A percentile compares a stretch with the other conserved stretches of the same genome.
Conservation (phyloP, 2,888 invertebrate genomes). For the Sipunculus nudus region DNA sequence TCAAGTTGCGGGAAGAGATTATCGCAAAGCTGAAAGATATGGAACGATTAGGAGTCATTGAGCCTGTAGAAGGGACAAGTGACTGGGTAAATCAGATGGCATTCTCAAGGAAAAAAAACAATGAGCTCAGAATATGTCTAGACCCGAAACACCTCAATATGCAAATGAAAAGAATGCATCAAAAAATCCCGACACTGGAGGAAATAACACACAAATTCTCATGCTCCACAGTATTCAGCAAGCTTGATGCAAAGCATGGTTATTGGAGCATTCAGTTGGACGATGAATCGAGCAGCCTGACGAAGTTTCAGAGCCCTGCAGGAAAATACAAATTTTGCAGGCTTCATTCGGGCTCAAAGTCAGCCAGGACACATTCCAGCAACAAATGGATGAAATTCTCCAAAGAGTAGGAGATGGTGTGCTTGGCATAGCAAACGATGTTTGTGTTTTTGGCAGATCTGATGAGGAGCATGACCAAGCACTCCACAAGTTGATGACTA, state of each 20-base stretch:
- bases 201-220: conserved; percentile 21
- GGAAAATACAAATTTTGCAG: conserved; percentile 3
- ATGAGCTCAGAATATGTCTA: conserved; percentile 22
- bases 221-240: conserved; percentile 20
- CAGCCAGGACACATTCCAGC: conserved; percentile 11
- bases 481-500: conserved; percentile 1
- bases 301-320: conserved; percentile 17
- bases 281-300: conserved; percentile 4
- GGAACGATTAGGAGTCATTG: conserved; percentile 9
- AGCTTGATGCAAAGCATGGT: conserved; percentile 27
- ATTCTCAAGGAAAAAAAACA: conserved; percentile 9
- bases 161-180: conserved; percentile 18
- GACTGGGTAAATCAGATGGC: conserved; percentile 21
- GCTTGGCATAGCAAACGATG: conserved; percentile 2
- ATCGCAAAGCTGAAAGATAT: conserved; percentile 16
- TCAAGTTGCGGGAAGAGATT: no score
- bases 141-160: conserved; percentile 23
- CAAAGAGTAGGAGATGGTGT: background rate
- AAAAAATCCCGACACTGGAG: conserved; percentile 21
- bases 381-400: conserved; percentile 8
- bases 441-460: background rate
- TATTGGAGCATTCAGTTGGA: conserved; percentile 27
- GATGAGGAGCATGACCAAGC: background rate
- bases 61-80: conserved; percentile 3
- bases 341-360: conserved; percentile 8